phyloP scores from a whole-genome alignment of 1,140 invertebrate species.

The Drosophila equinoxialis region DNA sequence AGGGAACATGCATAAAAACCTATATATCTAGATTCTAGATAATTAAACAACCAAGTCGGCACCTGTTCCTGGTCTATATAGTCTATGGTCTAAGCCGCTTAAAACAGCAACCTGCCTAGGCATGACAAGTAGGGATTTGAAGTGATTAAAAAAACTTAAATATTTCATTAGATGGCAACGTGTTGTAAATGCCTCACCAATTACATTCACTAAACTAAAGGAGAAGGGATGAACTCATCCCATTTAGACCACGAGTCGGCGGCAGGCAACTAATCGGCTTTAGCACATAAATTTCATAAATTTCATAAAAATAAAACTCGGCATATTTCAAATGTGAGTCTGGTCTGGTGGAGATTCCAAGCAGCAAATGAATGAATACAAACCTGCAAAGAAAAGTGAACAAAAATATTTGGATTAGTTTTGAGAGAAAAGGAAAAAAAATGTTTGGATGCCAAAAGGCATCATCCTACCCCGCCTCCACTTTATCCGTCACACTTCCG shows the following conservation, averaged over 20 bases:
- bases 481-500: not conserved
- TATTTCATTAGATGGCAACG: conserved; percentile 21
- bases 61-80: not conserved
- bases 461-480: conserved; percentile 23
- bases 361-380: conserved; percentile 61
- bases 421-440: conserved; percentile 34
- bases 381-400: conserved; percentile 65
- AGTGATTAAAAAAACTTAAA: conserved; percentile 4
- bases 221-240: conserved; percentile 7
- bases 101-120: conserved; percentile 33
- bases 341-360: conserved; percentile 36
- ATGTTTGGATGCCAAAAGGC: conserved; percentile 49
- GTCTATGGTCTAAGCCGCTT: not conserved
- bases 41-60: not conserved
- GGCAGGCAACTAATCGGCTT: conserved; percentile 64
- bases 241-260: conserved; percentile 22
- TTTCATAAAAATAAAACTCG: conserved; percentile 32
- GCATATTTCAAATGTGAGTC: conserved; percentile 42
- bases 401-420: conserved; percentile 45
- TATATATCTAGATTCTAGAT: not conserved
- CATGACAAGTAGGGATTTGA: conserved; percentile 21
- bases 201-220: conserved; percentile 74
- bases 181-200: conserved; percentile 43
- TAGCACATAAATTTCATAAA: conserved; percentile 57
- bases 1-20: not conserved